Conservation (phyloP, 2,888 invertebrate genomes). For the Leucophenga montana region DNA sequence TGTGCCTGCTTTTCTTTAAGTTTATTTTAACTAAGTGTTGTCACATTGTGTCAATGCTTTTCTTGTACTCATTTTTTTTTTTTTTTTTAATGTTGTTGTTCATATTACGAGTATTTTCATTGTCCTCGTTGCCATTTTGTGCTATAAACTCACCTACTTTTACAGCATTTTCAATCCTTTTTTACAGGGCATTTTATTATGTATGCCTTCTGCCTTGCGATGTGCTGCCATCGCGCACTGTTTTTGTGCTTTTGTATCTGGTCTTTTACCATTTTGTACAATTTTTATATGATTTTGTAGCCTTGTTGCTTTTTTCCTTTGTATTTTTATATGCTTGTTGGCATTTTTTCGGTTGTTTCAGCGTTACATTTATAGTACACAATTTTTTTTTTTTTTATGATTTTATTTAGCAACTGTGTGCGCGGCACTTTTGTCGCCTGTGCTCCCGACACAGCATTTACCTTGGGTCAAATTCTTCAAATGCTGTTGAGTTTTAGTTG, state of each 20-base stretch:
- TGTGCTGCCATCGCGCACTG: not conserved
- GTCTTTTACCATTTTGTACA: slow-evolving; percentile 6
- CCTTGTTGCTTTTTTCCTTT: slow-evolving; percentile 15
- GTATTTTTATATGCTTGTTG: slow-evolving; percentile 13
- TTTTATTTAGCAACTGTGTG: slow-evolving; percentile 24
- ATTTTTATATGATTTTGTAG: slow-evolving; percentile 27
- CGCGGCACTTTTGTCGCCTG: slow-evolving; percentile 13
- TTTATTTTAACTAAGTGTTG: not conserved
- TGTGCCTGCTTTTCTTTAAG: too few species aligned
- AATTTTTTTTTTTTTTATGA: slow-evolving; percentile 15
- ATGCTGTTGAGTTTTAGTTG: slow-evolving; percentile 43
- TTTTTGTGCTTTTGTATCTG: not conserved
- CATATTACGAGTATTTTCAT: too few species aligned
- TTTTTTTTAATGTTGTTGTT: too few species aligned
- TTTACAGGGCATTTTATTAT: not conserved
- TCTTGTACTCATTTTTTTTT: too few species aligned
- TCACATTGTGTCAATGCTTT: slow-evolving; percentile 8
- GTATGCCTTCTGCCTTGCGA: not conserved
- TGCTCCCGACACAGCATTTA: slow-evolving; percentile 48
- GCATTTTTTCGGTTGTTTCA: slow-evolving; percentile 12
- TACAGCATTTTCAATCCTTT: slow-evolving; percentile 19
- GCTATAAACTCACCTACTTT: slow-evolving; percentile 15
- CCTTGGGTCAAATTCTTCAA: too few species aligned
- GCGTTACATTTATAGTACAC: not conserved
- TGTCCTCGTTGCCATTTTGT: too few species aligned